These are phyloP conservation scores for Cotesia chilonis DNA, from an alignment of 1,140 invertebrate genomes.

Conservation along the genomic window DNA sequence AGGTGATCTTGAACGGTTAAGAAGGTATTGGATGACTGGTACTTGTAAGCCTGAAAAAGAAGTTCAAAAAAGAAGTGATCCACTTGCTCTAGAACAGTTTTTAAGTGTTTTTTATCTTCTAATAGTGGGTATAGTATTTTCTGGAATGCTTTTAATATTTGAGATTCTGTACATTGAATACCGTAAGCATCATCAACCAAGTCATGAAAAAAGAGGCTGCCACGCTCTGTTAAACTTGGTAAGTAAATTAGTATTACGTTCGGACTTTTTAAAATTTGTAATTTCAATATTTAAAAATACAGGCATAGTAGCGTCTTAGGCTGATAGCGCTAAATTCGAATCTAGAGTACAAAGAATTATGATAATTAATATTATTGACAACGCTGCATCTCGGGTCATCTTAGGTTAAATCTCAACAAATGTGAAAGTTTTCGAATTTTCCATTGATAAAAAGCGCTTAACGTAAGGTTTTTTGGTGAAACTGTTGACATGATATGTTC, in stretches of 20 bases:
- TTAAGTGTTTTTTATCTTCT: constrained; percentile 95
- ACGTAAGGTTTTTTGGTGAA: no score
- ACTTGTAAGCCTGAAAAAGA: constrained; percentile 93
- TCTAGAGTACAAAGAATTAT: no score
- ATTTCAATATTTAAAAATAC: no score
- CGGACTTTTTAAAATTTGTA: no score
- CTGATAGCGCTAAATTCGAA: no score
- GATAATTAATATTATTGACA: no score
- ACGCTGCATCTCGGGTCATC: no score
- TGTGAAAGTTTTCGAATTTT: no score
- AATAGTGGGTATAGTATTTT: constrained; percentile 90
- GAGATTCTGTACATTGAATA: constrained; percentile 96
- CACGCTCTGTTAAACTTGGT: constrained; percentile 91
- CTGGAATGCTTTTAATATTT: constrained; percentile 83
- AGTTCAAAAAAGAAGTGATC: constrained; percentile 89
- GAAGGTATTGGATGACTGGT: constrained; percentile 97
- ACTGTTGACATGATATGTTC: no score
- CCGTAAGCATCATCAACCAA: constrained; percentile 85
- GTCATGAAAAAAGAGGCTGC: constrained; percentile 86
- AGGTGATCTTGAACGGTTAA: constrained; percentile 92
- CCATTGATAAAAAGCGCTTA: no score
- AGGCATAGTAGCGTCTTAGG: no score
- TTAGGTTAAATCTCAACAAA: no score
- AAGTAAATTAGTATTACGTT: constrained; percentile 44
- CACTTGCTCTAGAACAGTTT: constrained; percentile 95